Conservation (phyloP, 2,797 vertebrate genomes). For the Neostethus bicornis region DNA sequence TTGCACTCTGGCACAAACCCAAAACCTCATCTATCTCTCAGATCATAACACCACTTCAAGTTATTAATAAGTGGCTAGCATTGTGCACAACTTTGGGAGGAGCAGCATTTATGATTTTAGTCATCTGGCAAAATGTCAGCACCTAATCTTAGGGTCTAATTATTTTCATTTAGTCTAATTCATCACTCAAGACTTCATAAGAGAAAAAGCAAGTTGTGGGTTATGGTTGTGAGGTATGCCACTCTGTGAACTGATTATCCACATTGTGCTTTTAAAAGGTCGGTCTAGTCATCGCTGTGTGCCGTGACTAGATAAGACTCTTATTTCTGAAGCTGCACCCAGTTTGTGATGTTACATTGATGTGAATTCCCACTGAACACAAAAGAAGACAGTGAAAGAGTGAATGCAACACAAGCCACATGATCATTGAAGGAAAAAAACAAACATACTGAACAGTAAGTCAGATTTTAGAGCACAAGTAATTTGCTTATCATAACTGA, state of each 20-base stretch:
- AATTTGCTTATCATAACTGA: background rate
- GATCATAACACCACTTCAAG: conserved; percentile 69
- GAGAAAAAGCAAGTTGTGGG: conserved; percentile 12
- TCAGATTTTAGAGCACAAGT: background rate
- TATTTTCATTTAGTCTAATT: conserved; percentile 23
- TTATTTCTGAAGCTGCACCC: conserved; percentile 18
- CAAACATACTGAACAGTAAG: background rate
- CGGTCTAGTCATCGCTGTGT: conserved; percentile 22
- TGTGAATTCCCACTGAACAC: conserved; percentile 28
- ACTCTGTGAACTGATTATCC: conserved; percentile 47
- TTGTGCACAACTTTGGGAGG: conserved; percentile 31
- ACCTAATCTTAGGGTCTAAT: conserved; percentile 14
- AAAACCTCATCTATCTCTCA: conserved; percentile 57
- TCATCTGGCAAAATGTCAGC: conserved; percentile 8
- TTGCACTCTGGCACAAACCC: conserved; percentile 48
- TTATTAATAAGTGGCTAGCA: conserved; percentile 52
- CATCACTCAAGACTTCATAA: conserved; percentile 4
- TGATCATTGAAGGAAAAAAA: background rate
- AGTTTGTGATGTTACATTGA: conserved; percentile 23
- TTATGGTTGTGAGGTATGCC: conserved; percentile 15
- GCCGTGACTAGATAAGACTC: conserved; percentile 41
- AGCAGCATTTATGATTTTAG: conserved; percentile 14
- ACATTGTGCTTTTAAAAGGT: conserved; percentile 48
- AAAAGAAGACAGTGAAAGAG: conserved; percentile 1
- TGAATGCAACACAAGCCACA: background rate